Base-by-base conservation (phyloP, 2,797 vertebrate species). In the Nasua narica region DNA sequence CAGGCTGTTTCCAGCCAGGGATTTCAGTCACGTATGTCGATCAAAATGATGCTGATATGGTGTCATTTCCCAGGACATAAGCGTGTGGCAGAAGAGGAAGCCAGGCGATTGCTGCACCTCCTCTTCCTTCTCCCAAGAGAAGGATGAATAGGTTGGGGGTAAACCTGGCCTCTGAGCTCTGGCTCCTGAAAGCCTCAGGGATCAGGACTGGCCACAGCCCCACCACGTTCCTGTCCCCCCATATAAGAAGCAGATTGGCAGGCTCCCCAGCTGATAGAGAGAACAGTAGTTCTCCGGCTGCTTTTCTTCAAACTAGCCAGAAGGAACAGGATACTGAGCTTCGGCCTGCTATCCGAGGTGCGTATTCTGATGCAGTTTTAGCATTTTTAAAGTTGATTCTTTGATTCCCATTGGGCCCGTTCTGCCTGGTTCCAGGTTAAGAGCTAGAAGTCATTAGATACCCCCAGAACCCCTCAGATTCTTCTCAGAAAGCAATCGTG, bases 271-370 rank as follows among this genome's bases (percentile, higher is more conserved):
- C 21, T 27, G 54, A n/a, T 40, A 46, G 52, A 27, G 27, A 43
- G 37, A 46, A 74, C 14, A 4, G 15, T 6, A 46, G 13, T 32
- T 46, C 21, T 23, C 14, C 0, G 0, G 23, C 11, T 14, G 27
- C 85, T 60, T 60, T n/a, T 35, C 52, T 25, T 48, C 14, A 60
- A 40, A 74, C 37, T n/a, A 56, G 40, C 37, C 14, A 2, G 13
- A 4, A 74, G 13, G 18, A 46, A 87, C 13, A 32, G 23, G 69
- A 23, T 15, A 87, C 29, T 29, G 14, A 32, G 29, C 23, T 58
- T n/a, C 3, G 5, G 29, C 37, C 37, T 54, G 40, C 19, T 46
- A 19, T 58, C 13, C 29, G 2, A 25, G 58, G 52, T 58, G 14
- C 40, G 46, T 54, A 27, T 37, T 74, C 52, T 46, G 40, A 25